phyloP scores from a whole-genome alignment of 1,140 invertebrate genomes.

The Calephelis virginiensis region DNA sequence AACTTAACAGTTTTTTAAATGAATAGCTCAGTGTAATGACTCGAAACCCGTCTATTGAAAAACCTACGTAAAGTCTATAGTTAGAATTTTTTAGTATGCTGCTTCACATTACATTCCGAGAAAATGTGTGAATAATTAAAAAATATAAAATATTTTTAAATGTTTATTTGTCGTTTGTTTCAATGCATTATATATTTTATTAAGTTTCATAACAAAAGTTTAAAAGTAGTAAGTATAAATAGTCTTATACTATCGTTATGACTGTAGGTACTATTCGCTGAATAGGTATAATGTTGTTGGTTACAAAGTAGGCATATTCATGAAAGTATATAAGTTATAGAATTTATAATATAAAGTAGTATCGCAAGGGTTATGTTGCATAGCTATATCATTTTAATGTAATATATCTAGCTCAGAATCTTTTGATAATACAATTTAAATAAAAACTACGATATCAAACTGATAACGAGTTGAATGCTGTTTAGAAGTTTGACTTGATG shows the following conservation, averaged over 20 bases:
- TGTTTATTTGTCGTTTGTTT: constrained; percentile 76
- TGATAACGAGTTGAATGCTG: too few relatives aligned
- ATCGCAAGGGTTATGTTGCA: constrained; percentile 51
- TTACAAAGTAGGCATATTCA: constrained; percentile 55
- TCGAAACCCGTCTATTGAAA: too few relatives aligned
- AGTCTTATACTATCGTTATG: constrained; percentile 70
- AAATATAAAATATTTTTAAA: constrained; percentile 51
- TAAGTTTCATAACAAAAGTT: constrained; percentile 76
- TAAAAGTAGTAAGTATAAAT: constrained; percentile 68
- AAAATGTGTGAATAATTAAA: constrained; percentile 24
- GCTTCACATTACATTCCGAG: too few relatives aligned
- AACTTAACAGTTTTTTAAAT: too few relatives aligned
- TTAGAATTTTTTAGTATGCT: too few relatives aligned
- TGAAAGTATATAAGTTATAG: constrained; percentile 56
- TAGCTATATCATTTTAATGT: constrained; percentile 35
- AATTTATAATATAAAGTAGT: constrained; percentile 53
- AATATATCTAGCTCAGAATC: constrained; percentile 4
- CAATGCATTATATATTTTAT: constrained; percentile 76
- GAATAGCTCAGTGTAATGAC: too few relatives aligned
- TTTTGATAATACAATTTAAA: not conserved
- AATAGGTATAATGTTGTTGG: constrained; percentile 56
- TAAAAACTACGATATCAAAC: too few relatives aligned
- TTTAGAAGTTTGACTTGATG: too few relatives aligned
- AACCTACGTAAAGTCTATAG: too few relatives aligned
- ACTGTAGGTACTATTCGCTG: constrained; percentile 56